These are phyloP conservation scores for Ifrita kowaldi DNA, from an alignment of 2,113 vertebrate species.

Conservation along the genomic window DNA sequence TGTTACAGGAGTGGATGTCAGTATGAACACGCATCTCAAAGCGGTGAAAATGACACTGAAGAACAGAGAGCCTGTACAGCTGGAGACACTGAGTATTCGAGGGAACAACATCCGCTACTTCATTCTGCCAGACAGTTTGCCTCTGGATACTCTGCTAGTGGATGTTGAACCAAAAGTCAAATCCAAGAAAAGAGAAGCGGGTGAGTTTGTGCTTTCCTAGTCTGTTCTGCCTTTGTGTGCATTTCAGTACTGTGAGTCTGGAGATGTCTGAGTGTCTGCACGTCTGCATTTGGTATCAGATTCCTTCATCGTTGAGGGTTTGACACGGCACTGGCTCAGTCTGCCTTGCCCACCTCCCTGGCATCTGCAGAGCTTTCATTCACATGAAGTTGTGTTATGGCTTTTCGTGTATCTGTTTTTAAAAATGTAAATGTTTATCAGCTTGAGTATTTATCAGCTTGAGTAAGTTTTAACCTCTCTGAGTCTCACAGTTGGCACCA, in stretches of 20 bases:
- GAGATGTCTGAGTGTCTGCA: not conserved
- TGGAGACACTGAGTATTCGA: conserved; percentile 94
- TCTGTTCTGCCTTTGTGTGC: not conserved
- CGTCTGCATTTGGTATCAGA: accelerated
- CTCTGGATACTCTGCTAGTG: conserved; percentile 94
- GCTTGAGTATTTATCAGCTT: not conserved
- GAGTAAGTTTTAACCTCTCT: not conserved
- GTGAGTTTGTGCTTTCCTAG: conserved; percentile 68
- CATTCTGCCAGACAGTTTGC: conserved; percentile 95
- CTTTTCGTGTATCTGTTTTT: not conserved
- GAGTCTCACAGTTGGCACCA: not conserved
- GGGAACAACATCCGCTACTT: conserved; percentile 99
- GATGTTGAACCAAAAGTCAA: conserved; percentile 98
- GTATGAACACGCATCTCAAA: conserved; percentile 98
- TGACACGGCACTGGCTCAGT: not conserved
- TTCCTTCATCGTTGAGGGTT: not conserved
- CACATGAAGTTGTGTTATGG: not conserved
- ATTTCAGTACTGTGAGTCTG: not conserved
- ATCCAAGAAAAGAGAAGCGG: conserved; percentile 98
- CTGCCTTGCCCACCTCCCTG: not conserved
- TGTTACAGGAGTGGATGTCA: conserved; percentile 89
- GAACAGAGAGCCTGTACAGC: conserved; percentile 94
- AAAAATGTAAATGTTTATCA: not conserved
- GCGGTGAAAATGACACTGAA: conserved; percentile 98
- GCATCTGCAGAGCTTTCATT: not conserved